phyloP scores from a whole-genome alignment of 1,140 invertebrate genomes.

The Zaprionus lachaisei region DNA sequence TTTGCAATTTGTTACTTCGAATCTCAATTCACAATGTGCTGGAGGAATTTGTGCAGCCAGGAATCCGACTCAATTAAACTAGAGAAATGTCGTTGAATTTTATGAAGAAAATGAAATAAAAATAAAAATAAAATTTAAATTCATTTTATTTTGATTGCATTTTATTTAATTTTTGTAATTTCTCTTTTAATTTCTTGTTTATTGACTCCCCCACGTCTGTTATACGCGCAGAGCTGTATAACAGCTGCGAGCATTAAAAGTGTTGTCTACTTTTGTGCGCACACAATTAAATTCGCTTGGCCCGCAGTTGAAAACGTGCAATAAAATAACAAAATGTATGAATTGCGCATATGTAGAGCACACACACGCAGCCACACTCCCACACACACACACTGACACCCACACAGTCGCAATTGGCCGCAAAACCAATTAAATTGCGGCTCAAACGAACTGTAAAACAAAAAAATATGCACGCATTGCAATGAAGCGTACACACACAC shows the following conservation, averaged over 20 bases:
- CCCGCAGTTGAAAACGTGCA: conserved; percentile 16
- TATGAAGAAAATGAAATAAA: background rate
- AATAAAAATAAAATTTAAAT: background rate
- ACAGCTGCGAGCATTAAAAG: conserved; percentile 9
- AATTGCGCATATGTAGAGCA: conserved; percentile 30
- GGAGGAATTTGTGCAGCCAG: background rate
- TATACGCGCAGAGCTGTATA: background rate
- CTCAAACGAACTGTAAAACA: conserved; percentile 67
- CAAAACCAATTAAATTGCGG: conserved; percentile 74
- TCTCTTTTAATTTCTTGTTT: background rate
- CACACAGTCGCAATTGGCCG: conserved; percentile 34
- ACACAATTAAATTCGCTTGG: conserved; percentile 29
- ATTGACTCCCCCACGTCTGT: background rate
- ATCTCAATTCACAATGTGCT: background rate
- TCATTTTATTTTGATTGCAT: background rate
- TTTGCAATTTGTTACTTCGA: conserved; percentile 1
- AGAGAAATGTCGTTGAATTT: background rate
- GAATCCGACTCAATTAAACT: background rate
- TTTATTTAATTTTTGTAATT: background rate
- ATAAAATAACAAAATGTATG: conserved; percentile 45
- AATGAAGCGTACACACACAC: conserved; percentile 38
- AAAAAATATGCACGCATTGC: conserved; percentile 49
- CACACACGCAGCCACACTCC: background rate
- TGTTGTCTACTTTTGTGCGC: conserved; percentile 42
- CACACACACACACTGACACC: background rate